Evolutionary conservation across 2,113 vertebrate genomes (phyloP), one percentile per base, ranked within the genome.

Genomic region (Todiramphus chloris): DNA sequence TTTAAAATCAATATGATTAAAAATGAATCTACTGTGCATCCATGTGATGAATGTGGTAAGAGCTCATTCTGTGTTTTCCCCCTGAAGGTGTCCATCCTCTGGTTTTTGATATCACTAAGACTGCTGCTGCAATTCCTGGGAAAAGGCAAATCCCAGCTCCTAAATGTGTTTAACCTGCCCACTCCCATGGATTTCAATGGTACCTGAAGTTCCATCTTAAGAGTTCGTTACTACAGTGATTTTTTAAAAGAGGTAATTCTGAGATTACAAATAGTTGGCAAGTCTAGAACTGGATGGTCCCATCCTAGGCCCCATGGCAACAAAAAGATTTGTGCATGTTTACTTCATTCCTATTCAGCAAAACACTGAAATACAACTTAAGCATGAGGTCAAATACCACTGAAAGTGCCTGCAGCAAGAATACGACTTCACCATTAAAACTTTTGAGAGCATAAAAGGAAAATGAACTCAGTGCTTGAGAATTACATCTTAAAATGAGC

Each of bases 1-100:
- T 89, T 74, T 63, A 33, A 95, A 95, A 95, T 93, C 92, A 89
- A 87, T 92, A 89, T 90, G 90, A 96, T 96, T 95, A 87, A 96
- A 96, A 95, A 81, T 62, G 33, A 89, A 77, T 58, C 77, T 76
- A 3, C 70, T 69, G 78, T 58, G 78, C 84, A 94, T 87, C 94
- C 73, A 70, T 28, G 59, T 83, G 91, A 95, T 83, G 90, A 92
- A 92, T 44, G 63, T 79, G 90, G 35, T 89, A 51, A 81, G 76
- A 93, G 64, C 87, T 91, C 15, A 1, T 59, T 56, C 60, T 70
- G 64, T 51, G 46, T 50, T 81, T 86, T 41, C 28, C 69, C 46
- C 83, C 41, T 9, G 16, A 62, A 83, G 16, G 68, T 28, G n/a
- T 41, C 30, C 55, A 21, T 14, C 58, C 68, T 80, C 51, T 46